Conservation (phyloP, 2,113 vertebrate genomes). For the Romanogobio albipinnatus region DNA sequence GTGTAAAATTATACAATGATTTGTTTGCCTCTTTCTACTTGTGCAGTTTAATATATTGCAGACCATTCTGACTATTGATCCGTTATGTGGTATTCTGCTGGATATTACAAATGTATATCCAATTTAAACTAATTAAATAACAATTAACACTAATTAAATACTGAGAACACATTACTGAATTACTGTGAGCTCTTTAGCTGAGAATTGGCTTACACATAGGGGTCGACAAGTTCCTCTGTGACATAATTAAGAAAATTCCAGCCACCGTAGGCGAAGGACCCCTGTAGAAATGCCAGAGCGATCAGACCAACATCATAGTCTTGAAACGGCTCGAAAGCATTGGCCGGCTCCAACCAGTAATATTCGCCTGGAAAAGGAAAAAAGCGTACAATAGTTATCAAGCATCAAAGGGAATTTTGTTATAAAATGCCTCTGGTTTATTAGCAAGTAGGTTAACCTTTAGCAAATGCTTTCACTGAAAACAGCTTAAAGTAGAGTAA, state of each 20-base stretch:
- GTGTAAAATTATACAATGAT: neutral
- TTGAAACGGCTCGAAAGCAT: constrained; percentile 88
- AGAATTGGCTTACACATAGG: constrained; percentile 80
- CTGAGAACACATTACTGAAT: neutral
- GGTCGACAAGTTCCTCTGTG: constrained; percentile 91
- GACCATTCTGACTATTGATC: neutral
- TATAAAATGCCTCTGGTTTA: neutral
- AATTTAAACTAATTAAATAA: neutral
- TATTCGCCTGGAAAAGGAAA: constrained; percentile 78
- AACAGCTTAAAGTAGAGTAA: neutral
- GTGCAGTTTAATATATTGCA: neutral
- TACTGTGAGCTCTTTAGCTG: neutral
- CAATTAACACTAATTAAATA: constrained; percentile 2
- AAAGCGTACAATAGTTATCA: neutral
- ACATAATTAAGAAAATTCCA: constrained; percentile 98
- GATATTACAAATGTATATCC: neutral
- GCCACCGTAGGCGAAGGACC: constrained; percentile 91
- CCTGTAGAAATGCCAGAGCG: constrained; percentile 89
- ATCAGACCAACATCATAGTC: constrained; percentile 86
- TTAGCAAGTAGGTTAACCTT: neutral
- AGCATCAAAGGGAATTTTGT: neutral
- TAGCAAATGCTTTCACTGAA: neutral
- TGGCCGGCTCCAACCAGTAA: constrained; percentile 88
- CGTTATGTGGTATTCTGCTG: neutral
- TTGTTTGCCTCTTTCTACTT: neutral